Base-by-base conservation (phyloP, 2,888 invertebrate genomes). In the Eupithecia subumbrata region DNA sequence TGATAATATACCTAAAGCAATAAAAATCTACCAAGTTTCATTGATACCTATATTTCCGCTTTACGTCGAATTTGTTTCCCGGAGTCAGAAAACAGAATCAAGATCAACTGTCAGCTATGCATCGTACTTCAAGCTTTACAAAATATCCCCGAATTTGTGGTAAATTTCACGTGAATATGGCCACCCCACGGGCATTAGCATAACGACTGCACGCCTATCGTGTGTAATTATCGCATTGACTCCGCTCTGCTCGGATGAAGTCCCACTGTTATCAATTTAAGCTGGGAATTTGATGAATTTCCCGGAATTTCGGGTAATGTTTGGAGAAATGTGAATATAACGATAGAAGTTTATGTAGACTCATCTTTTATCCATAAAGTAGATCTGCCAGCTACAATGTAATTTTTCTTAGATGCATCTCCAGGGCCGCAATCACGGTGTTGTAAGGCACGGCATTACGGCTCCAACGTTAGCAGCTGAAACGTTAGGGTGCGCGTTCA, bases 161-260 rank as follows among this genome's bases (percentile, higher is more conserved):
- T 25, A 75, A 16, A 43, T 64, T 68, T n/a, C n/a, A 40, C 25
- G 52, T 64, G 7, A 30, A 63, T 78, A 80, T 83, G 81, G 84
- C 73, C 71, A 16, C 81, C 81, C 81, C 81, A 81, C 75, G 79
- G 73, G 73, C 82, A 85, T 85, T 86, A 84, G 81, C 84, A 83
- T 87, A 84, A 84, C 84, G 83, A 82, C 78, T 79, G 74, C 79
- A 80, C 71, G 78, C 83, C 82, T 86, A 87, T 87, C 86, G 78
- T 76, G 73, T 78, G 84, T 86, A 86, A 88, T 88, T 88, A 89
- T 86, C 85, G 81, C 85, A 82, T 87, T 85, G 84, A 84, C 83
- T 88, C 79, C 81, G 83, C 79, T 82, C 75, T 79, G 43, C 76
- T 76, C 67, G 60, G 73, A 73, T 74, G 72, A 69, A 79, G 80